Evolutionary conservation across 2,113 vertebrate species (phyloP).

Genomic region (Clarias macrocephalus): DNA sequence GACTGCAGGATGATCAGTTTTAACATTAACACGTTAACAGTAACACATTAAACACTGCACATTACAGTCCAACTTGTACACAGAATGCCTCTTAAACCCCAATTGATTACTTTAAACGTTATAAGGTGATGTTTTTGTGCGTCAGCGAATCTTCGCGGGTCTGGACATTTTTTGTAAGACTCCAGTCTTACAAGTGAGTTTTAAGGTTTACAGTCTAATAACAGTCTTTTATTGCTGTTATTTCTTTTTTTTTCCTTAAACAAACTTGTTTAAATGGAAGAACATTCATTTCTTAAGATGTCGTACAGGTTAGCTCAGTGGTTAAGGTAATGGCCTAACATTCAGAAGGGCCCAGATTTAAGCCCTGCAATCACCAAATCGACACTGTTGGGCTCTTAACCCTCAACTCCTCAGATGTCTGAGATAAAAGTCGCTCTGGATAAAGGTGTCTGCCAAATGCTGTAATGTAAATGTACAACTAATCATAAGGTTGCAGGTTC

Average conservation of each 20-base stretch:
- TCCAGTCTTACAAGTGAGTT: neutral
- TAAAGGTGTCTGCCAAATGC: too few species aligned
- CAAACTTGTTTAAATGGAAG: too few species aligned
- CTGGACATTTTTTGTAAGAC: neutral
- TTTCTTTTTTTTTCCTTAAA: neutral
- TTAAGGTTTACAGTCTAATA: neutral
- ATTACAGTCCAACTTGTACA: neutral
- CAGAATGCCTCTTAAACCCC: neutral
- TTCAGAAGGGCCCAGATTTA: too few species aligned
- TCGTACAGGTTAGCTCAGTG: too few species aligned
- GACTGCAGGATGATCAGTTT: constrained; percentile 3
- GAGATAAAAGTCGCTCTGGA: too few species aligned
- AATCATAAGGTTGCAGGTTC: too few species aligned
- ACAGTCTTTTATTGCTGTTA: neutral
- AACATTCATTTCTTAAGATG: too few species aligned
- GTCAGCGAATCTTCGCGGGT: neutral
- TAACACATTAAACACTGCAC: neutral
- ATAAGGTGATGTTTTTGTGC: neutral
- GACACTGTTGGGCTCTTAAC: too few species aligned
- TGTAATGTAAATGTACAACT: too few species aligned
- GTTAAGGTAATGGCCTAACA: too few species aligned
- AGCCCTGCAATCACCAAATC: too few species aligned
- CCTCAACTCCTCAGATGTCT: too few species aligned
- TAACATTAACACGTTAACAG: constrained; percentile 12
- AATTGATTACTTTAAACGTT: neutral